Evolutionary conservation across 2,113 vertebrate genomes (phyloP), one percentile per base, ranked within the genome.

Genomic region (Taurulus bubalis): DNA sequence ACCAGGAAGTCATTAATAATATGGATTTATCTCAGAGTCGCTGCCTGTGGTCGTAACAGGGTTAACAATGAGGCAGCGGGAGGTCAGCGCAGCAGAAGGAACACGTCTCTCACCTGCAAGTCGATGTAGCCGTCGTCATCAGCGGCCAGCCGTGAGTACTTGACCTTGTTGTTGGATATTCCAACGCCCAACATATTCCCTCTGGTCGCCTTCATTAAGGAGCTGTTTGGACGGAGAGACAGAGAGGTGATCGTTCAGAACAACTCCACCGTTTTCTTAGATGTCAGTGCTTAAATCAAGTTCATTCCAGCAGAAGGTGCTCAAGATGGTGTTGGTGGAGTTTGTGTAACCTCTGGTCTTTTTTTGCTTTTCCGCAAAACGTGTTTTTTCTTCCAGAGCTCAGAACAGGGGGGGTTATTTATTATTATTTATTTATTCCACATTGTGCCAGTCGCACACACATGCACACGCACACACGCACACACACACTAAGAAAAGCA

Each of bases 61-160:
- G 45, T 42, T 14, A 11, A 11, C 49, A 40, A 83, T 77, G 12
- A 32, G 38, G 38, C 6, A 15, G 26, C 15, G 4, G n/a, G 10
- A 47, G 42, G 8, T 47, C 6, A 38, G 53, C 12, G 6, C 22
- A 34, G 9, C 15, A 22, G 3, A 60, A 30, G 49, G 22, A 16
- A n/a, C 8, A 34, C 15, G 22, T 20, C 12, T 36, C 77, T 92
- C 77, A 99, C 98, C 97, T 99, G 98, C 79, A 99, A 92, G 86
- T 99, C 98, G 51, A 99, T 98, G 90, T 99, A 99, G 16, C 97
- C 97, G 36, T 99, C 97, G 0, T 97, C 97, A 0, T 90, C 97
- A 85, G 96, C 96, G 26, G 97, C 92, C 30, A 99, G 93, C 22
- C 96, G 96, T 15, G 97, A 98, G 81, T 99, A 99, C 75, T 98